Conservation (phyloP, 2,113 vertebrate species). For the Pachyramphus minor region DNA sequence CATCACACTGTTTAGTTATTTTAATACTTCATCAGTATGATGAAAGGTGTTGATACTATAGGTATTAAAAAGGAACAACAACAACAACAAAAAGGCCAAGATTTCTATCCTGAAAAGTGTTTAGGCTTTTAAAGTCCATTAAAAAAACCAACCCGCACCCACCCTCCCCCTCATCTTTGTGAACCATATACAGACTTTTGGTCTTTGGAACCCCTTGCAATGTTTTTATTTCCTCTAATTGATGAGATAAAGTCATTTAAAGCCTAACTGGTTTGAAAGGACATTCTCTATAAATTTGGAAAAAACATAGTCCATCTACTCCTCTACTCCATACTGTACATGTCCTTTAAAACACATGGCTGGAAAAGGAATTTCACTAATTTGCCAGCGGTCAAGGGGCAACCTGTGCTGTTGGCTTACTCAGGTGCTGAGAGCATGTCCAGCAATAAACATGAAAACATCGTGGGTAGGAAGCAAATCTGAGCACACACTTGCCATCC, state of each 20-base stretch:
- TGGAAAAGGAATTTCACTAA: neutral
- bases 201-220: neutral
- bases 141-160: neutral
- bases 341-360: neutral
- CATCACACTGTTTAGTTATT: neutral
- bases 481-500: neutral
- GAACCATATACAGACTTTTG: neutral
- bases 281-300: neutral
- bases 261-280: neutral
- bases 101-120: neutral
- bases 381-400: neutral
- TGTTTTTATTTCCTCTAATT: neutral
- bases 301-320: neutral
- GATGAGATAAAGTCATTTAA: neutral
- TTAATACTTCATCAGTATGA: neutral
- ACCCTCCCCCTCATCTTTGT: neutral
- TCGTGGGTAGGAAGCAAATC: neutral
- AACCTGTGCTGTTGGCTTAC: neutral
- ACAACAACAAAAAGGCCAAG: neutral
- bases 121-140: neutral
- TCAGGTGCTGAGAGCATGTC: neutral
- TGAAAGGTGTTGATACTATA: neutral
- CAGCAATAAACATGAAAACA: neutral
- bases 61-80: neutral
- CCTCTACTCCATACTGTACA: neutral